A percentile compares a stretch with the other conserved stretches of the same genome.
phyloP scores from a whole-genome alignment of 2,888 invertebrate genomes.

The Xestobium rufovillosum region DNA sequence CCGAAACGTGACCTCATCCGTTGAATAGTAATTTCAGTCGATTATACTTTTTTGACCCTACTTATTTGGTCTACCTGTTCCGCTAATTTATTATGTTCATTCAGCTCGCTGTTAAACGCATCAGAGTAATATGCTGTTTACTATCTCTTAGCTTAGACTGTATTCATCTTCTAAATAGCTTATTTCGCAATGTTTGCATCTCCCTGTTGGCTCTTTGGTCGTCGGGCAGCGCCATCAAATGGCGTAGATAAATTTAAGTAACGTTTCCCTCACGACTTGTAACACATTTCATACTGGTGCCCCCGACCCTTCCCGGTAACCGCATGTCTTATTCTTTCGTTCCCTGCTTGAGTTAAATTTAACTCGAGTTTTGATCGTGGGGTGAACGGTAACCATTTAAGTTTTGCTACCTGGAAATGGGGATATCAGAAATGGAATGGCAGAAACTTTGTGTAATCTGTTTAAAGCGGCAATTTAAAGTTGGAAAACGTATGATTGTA shows the following conservation, averaged over 20 bases:
- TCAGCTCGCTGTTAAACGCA: too few relatives aligned
- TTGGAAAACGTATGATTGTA: too few relatives aligned
- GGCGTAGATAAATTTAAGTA: slow-evolving; percentile 41
- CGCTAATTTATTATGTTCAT: too few relatives aligned
- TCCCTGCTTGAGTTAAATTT: slow-evolving; percentile 28
- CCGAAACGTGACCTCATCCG: too few relatives aligned
- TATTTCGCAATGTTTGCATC: slow-evolving; percentile 34
- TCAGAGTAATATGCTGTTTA: slow-evolving; percentile 39
- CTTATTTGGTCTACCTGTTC: too few relatives aligned
- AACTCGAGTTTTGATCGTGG: slow-evolving; percentile 42
- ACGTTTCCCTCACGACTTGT: slow-evolving; percentile 40
- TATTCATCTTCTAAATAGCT: slow-evolving; percentile 39
- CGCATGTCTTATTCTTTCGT: slow-evolving; percentile 22
- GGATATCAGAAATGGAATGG: too few relatives aligned
- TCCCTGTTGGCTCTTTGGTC: slow-evolving; percentile 38
- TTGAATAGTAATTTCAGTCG: too few relatives aligned
- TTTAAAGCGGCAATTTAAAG: too few relatives aligned
- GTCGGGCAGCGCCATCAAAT: slow-evolving; percentile 40
- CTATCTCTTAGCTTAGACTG: slow-evolving; percentile 36
- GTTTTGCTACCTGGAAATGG: too few relatives aligned
- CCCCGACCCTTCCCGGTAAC: slow-evolving; percentile 36
- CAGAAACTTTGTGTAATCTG: too few relatives aligned
- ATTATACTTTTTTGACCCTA: too few relatives aligned
- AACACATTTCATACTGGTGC: slow-evolving; percentile 39
- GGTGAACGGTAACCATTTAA: too few relatives aligned